Evolutionary conservation across 1,140 invertebrate species (phyloP).

Genomic region (Sminthurinus signatus): DNA sequence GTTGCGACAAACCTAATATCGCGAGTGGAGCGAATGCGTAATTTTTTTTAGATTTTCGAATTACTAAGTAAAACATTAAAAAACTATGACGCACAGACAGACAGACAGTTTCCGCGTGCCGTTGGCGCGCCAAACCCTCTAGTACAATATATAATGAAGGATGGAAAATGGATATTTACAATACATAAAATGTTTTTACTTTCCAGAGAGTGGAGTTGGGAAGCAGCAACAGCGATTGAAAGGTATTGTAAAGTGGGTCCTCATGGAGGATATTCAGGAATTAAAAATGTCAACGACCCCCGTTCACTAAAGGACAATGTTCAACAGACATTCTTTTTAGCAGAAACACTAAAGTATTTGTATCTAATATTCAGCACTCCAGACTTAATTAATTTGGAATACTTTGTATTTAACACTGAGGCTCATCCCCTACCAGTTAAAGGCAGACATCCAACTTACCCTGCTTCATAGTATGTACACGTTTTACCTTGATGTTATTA

Average conservation of each 20-base stretch:
- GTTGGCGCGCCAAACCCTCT: no score
- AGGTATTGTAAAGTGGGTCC: constrained; percentile 49
- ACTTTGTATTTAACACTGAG: constrained; percentile 99
- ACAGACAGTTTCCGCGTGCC: no score
- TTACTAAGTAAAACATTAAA: no score
- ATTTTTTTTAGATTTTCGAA: no score
- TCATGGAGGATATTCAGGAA: constrained; percentile 75
- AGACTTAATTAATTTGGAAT: constrained; percentile 60
- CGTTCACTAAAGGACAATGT: constrained; percentile 87
- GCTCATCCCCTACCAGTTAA: constrained; percentile 78
- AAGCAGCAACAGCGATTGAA: constrained; percentile 55
- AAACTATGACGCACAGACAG: no score
- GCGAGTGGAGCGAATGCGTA: constrained; percentile 55
- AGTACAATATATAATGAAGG: no score
- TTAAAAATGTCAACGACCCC: constrained; percentile 83
- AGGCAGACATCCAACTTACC: background rate
- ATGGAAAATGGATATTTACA: no score
- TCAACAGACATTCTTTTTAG: constrained; percentile 97
- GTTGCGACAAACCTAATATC: no score
- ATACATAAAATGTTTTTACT: no score
- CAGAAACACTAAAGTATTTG: constrained; percentile 92
- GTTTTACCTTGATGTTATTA: no score
- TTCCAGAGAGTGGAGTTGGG: constrained; percentile 55
- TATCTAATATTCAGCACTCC: constrained; percentile 61
- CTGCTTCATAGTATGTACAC: no score